Base-by-base conservation (phyloP, 2,113 vertebrate genomes). In the Himantopus leucocephalus region DNA sequence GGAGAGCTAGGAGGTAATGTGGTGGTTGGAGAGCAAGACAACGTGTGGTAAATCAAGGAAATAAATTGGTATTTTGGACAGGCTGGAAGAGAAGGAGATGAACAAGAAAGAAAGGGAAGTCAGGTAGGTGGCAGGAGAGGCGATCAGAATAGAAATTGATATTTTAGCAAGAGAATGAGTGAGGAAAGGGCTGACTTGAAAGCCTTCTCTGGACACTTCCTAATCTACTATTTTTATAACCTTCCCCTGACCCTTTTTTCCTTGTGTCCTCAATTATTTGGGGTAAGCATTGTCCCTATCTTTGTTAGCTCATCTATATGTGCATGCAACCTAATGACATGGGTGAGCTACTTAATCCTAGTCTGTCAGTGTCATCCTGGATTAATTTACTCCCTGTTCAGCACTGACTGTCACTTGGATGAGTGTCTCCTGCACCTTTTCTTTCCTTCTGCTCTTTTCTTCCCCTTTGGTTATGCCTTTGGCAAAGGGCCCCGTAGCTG, bases 341-440 rank as follows among this genome's bases (percentile, higher is more conserved):
- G 67, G 74, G 94, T 95, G 96, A 97, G 95, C 94, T 76, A 97
- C 91, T 97, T 97, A 96, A 97, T 97, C 95, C 97, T 97, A 94
- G 95, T 96, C 94, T 97, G 94, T 95, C 84, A 71, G 89, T 96
- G 95, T 97, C 97, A 96, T 85, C 93, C 95, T 88, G 93, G 94
- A 96, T 95, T 95, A 97, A 95, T 97, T 95, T 96, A 82, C 92
- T 91, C 87, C 92, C 89, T 93, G 73, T 93, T 96, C 92, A 96
- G 91, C 91, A 80, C 92, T 63, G 91, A 30, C 78, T 95, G 95
- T 55, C 94, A 88, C 94, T 96, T 55, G 85, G 84, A 85, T 39
- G 66, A 93, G 84, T 34, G 87, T 94, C 81, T 96, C 89, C 84
- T 16, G 66, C 81, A 93, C 87, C 87, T 88, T 93, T 96, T 91